Conservation (phyloP, 2,888 invertebrate species). For the Epistrophella euchroma region DNA sequence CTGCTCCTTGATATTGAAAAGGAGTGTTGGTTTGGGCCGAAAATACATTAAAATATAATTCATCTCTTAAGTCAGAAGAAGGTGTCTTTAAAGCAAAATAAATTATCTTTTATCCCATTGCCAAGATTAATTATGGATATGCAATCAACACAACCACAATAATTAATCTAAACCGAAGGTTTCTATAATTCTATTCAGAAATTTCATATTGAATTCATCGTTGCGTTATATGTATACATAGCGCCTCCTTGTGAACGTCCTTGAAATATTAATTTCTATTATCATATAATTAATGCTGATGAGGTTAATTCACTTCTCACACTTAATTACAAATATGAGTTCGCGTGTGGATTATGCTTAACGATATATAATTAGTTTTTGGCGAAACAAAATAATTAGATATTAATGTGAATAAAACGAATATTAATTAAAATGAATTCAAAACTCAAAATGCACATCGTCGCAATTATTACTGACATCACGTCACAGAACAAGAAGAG, state of each 20-base stretch:
- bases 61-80: neutral
- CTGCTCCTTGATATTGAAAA: neutral
- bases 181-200: constrained; percentile 8
- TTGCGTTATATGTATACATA: neutral
- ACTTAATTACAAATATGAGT: neutral
- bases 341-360: neutral
- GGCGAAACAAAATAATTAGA: constrained; percentile 7
- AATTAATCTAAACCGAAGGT: constrained; percentile 6
- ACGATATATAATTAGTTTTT: constrained; percentile 49
- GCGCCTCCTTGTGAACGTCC: neutral
- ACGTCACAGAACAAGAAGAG: neutral
- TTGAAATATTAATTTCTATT: constrained; percentile 65
- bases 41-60: neutral
- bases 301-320: constrained; percentile 22
- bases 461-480: neutral
- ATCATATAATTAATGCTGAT: constrained; percentile 51
- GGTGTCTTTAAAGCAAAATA: neutral
- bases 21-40: neutral
- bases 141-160: constrained; percentile 2
- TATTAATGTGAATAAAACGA: neutral
- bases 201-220: constrained; percentile 6
- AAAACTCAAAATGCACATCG: constrained; percentile 16
- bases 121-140: constrained; percentile 8
- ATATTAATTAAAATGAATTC: constrained; percentile 16
- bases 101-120: neutral